Evolutionary conservation across 2,797 vertebrate species (phyloP).

Genomic region (Liparis tanakae): DNA sequence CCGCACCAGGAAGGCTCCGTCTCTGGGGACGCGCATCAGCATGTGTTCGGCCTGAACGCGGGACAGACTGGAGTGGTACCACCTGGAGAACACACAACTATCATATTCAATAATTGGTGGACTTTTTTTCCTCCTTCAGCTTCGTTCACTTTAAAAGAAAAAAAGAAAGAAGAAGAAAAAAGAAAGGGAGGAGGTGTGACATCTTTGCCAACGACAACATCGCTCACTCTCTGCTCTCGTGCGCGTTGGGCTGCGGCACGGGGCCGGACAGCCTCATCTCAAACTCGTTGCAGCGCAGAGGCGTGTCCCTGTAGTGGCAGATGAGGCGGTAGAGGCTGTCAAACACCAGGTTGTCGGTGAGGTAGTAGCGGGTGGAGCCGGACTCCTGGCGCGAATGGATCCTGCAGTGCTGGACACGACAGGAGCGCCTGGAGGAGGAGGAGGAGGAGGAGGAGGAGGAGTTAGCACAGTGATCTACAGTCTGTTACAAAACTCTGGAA

Average conservation of each 20-base stretch:
- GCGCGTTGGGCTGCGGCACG: conserved; percentile 95
- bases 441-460: background rate
- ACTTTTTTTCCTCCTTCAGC: background rate
- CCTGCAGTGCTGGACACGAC: conserved; percentile 96
- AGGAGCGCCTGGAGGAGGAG: conserved; percentile 86
- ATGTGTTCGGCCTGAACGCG: conserved; percentile 95
- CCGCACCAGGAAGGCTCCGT: conserved; percentile 94
- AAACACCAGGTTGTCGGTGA: conserved; percentile 97
- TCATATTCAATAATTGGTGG: background rate
- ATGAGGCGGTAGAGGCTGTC: conserved; percentile 96
- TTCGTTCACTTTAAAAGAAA: background rate
- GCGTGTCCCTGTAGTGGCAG: conserved; percentile 96
- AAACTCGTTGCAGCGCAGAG: conserved; percentile 96
- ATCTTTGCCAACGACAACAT: background rate
- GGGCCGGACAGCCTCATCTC: conserved; percentile 96
- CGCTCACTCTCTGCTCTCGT: conserved; percentile 96
- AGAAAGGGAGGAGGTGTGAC: background rate
- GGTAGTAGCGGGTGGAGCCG: conserved; percentile 94
- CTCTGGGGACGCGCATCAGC: conserved; percentile 96
- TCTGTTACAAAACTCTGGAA: background rate
- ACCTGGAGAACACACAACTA: conserved; percentile 78
- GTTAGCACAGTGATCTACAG: background rate
- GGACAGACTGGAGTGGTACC: conserved; percentile 93
- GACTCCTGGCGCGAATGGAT: conserved; percentile 97
- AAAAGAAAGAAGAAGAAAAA: no score